These are phyloP conservation scores for Pantherophis guttatus DNA, from an alignment of 2,113 vertebrate species.

Conservation along the genomic window DNA sequence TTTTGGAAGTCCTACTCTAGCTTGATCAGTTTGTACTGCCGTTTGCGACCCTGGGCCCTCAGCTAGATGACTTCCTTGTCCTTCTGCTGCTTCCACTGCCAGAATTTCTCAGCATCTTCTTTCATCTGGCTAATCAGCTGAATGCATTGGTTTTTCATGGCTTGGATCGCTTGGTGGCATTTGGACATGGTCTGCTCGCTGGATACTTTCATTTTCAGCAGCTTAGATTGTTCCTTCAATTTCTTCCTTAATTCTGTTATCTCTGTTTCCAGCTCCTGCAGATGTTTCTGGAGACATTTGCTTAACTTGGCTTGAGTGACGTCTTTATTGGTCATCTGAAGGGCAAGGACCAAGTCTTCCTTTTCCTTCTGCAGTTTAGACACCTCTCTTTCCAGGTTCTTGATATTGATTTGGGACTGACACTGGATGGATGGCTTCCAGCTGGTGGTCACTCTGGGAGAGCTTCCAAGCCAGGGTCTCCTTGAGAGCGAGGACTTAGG, in stretches of 20 bases:
- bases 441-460: conserved; percentile 83
- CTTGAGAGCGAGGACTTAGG: conserved; percentile 84
- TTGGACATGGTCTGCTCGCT: conserved; percentile 84
- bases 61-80: conserved; percentile 93
- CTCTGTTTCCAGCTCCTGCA: conserved; percentile 89
- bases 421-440: conserved; percentile 81
- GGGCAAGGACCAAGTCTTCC: conserved; percentile 81
- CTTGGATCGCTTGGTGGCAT: conserved; percentile 91
- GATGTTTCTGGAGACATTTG: conserved; percentile 86
- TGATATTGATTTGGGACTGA: conserved; percentile 84
- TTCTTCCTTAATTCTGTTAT: conserved; percentile 89
- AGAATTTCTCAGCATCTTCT: conserved; percentile 91
- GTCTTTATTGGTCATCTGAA: conserved; percentile 90
- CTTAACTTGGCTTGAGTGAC: conserved; percentile 91
- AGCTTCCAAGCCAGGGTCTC: conserved; percentile 89
- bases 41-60: conserved; percentile 91
- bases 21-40: conserved; percentile 91
- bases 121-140: conserved; percentile 95
- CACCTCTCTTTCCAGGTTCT: conserved; percentile 79
- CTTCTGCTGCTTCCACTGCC: conserved; percentile 89
- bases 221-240: conserved; percentile 87
- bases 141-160: conserved; percentile 88
- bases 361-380: conserved; percentile 88
- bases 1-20: conserved; percentile 93
- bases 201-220: conserved; percentile 89